Evolutionary conservation across 1,140 invertebrate species (phyloP).

Genomic region (Drosophila watanabei): DNA sequence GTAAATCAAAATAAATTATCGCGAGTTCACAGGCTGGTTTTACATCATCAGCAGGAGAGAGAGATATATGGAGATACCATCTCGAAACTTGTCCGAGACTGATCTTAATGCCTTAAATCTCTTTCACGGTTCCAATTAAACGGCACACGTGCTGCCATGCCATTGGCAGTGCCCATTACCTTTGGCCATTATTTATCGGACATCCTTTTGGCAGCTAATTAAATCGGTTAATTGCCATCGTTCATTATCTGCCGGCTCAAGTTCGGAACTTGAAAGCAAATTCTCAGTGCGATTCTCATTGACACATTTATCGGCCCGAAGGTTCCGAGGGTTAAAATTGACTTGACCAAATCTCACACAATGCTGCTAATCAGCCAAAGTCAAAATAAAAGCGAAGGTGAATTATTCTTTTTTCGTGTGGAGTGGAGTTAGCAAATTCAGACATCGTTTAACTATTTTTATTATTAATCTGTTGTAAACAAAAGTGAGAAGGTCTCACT

Average conservation of each 20-base stretch:
- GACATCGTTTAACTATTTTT: constrained; percentile 27
- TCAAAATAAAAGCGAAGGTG: constrained; percentile 37
- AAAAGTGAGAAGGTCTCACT: constrained; percentile 46
- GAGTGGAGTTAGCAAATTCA: constrained; percentile 4
- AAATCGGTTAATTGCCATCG: constrained; percentile 51
- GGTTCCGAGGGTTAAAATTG: constrained; percentile 32
- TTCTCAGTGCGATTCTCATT: constrained; percentile 44
- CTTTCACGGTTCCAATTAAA: constrained; percentile 52
- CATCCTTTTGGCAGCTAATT: constrained; percentile 48
- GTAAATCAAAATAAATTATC: constrained; percentile 51
- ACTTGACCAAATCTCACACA: constrained; percentile 46
- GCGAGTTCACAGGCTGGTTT: constrained; percentile 38
- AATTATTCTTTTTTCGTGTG: constrained; percentile 25
- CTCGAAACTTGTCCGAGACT: constrained; percentile 37
- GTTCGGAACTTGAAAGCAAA: constrained; percentile 1
- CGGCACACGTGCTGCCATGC: constrained; percentile 51
- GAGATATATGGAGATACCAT: constrained; percentile 30
- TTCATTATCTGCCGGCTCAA: constrained; percentile 26
- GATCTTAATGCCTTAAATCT: constrained; percentile 54
- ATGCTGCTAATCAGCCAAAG: constrained; percentile 61
- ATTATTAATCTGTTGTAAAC: constrained; percentile 51
- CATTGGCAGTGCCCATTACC: constrained; percentile 47
- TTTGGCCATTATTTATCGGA: constrained; percentile 38
- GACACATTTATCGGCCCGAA: constrained; percentile 34
- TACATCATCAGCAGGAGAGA: constrained; percentile 33